Evolutionary conservation across 2,888 invertebrate species (phyloP).

Genomic region (Thymelicus lineola): DNA sequence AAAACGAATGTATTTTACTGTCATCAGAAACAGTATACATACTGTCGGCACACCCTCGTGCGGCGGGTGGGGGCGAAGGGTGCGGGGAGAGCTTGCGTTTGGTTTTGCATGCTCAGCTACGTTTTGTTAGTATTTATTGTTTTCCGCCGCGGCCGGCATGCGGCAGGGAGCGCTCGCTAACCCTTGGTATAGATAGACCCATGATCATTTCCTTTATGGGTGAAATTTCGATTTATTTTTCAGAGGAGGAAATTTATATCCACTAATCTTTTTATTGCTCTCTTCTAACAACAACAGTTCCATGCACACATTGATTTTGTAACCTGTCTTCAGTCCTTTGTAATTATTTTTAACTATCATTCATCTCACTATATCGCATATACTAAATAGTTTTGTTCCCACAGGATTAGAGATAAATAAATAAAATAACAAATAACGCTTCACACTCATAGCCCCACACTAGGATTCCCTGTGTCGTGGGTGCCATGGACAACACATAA

Average conservation of each 20-base stretch:
- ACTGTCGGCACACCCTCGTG: background rate
- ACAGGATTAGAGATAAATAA: no score
- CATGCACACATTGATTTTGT: no score
- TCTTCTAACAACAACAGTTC: no score
- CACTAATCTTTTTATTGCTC: background rate
- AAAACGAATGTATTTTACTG: no score
- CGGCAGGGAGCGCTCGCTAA: constrained; percentile 37
- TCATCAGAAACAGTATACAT: background rate
- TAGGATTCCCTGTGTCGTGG: no score
- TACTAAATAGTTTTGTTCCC: no score
- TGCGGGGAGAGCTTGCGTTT: background rate
- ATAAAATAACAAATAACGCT: no score
- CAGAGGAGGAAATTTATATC: background rate
- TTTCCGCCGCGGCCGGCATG: constrained; percentile 38
- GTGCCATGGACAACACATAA: no score
- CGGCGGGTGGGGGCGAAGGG: background rate
- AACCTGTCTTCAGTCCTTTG: no score
- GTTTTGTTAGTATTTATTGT: constrained; percentile 55
- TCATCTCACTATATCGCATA: no score
- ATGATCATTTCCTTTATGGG: constrained; percentile 21
- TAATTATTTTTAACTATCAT: no score
- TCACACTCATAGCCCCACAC: no score
- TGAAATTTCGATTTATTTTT: constrained; percentile 18
- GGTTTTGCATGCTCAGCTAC: constrained; percentile 60
- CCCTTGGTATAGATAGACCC: background rate